A percentile compares a stretch with the other conserved stretches of the same genome.
Evolutionary conservation across 2,888 invertebrate genomes (phyloP).

Genomic region (Agrochola lychnidis): DNA sequence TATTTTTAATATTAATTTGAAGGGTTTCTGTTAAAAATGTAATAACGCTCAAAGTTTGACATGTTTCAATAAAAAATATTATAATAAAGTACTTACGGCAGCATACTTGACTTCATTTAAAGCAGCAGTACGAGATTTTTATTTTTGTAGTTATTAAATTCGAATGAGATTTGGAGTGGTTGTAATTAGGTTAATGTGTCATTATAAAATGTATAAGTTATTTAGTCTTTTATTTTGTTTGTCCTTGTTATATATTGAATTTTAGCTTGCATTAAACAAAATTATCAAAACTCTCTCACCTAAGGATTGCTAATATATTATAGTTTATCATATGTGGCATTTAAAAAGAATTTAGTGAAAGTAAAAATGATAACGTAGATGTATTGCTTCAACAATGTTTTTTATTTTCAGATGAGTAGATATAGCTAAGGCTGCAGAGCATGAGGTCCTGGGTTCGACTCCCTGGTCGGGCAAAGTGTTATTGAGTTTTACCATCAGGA

Average conservation of each 20-base stretch:
- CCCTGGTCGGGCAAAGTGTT: neutral
- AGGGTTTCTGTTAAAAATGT: neutral
- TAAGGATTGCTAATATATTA: neutral
- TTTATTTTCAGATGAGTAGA: neutral
- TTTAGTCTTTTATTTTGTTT: neutral
- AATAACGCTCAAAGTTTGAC: neutral
- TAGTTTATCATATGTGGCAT: neutral
- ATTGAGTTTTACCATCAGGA: neutral
- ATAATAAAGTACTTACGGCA: too few species aligned
- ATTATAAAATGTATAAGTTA: neutral
- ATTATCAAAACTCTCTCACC: neutral
- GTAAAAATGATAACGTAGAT: neutral
- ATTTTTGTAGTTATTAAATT: conserved; percentile 2
- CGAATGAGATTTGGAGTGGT: neutral
- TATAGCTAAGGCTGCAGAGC: neutral
- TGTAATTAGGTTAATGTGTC: neutral
- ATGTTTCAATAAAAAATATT: neutral
- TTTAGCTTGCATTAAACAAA: neutral
- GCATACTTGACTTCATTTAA: neutral
- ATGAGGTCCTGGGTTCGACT: neutral
- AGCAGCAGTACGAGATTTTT: neutral
- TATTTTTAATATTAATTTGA: neutral
- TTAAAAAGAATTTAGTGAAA: neutral
- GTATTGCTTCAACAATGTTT: neutral
- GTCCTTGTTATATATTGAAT: neutral